Percentiles rank a stretch among this genome's conserved stretches.
These are phyloP conservation scores for Amiota communis DNA, from an alignment of 2,888 invertebrate species.

Conservation along the genomic window DNA sequence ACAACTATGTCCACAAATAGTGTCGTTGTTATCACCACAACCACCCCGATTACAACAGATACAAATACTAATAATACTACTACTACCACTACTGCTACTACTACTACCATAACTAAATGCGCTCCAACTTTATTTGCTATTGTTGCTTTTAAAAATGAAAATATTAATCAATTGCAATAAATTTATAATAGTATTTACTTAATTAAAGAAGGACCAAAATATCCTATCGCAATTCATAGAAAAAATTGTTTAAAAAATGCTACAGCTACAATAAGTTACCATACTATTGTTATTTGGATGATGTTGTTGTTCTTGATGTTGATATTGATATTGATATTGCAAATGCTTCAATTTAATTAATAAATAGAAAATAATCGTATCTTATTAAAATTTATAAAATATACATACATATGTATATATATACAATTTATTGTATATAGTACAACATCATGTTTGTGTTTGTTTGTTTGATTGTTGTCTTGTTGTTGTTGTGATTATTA, in stretches of 20 bases:
- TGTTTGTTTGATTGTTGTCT: too few relatives aligned
- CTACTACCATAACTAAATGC: constrained; percentile 26
- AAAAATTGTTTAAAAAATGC: constrained; percentile 9
- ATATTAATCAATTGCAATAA: constrained; percentile 2
- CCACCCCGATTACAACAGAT: constrained; percentile 19
- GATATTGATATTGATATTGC: constrained; percentile 22
- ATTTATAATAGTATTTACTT: too few relatives aligned
- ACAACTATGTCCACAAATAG: constrained; percentile 1
- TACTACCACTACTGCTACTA: constrained; percentile 20
- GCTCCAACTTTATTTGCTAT: constrained; percentile 31
- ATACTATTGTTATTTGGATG: too few relatives aligned
- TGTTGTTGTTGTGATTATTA: too few relatives aligned
- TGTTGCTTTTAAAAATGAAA: constrained; percentile 31
- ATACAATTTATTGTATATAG: too few relatives aligned
- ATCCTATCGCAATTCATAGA: background rate
- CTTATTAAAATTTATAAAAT: too few relatives aligned
- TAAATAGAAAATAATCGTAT: too few relatives aligned
- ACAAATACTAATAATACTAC: constrained; percentile 26
- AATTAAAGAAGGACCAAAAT: too few relatives aligned
- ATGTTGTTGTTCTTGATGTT: constrained; percentile 40
- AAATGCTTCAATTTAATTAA: too few relatives aligned
- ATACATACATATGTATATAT: too few relatives aligned
- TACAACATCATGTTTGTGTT: too few relatives aligned
- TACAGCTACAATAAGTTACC: constrained; percentile 29
- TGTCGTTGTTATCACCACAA: constrained; percentile 12